Conservation (phyloP, 1,140 invertebrate genomes). For the Aphis gossypii region DNA sequence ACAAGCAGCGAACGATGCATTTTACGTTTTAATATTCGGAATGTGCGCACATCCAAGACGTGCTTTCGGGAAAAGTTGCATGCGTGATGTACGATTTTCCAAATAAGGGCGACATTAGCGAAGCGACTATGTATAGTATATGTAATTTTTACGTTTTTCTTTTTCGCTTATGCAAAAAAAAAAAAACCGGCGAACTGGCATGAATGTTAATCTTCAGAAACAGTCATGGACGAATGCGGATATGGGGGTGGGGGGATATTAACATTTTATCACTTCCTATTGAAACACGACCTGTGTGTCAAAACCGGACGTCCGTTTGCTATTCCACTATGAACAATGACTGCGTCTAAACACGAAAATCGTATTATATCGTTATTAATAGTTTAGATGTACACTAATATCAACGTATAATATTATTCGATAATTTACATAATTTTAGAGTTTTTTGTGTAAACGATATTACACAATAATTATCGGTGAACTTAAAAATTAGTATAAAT, state of each 20-base stretch:
- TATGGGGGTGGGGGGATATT: not conserved
- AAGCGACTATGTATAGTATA: not conserved
- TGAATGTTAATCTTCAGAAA: slow-evolving; percentile 25
- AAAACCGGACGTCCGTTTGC: slow-evolving; percentile 23
- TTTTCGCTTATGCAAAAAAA: not conserved
- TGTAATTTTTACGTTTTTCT: slow-evolving; percentile 13
- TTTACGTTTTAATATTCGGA: slow-evolving; percentile 41
- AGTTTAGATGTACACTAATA: too few species aligned
- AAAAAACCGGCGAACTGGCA: not conserved
- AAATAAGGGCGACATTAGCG: not conserved
- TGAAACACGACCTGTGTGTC: not conserved
- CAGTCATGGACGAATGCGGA: not conserved
- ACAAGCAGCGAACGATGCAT: slow-evolving; percentile 2
- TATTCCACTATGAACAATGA: not conserved
- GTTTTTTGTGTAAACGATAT: too few species aligned
- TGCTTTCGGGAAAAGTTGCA: not conserved
- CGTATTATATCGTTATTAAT: not conserved
- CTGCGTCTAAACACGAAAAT: not conserved
- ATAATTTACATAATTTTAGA: too few species aligned
- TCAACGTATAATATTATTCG: too few species aligned
- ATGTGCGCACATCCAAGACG: not conserved
- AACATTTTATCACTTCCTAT: slow-evolving; percentile 1
- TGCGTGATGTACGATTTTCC: not conserved
- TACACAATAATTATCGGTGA: too few species aligned
- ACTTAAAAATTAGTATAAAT: too few species aligned